phyloP scores from a whole-genome alignment of 2,888 invertebrate genomes.

The Leucoptera coffeella region DNA sequence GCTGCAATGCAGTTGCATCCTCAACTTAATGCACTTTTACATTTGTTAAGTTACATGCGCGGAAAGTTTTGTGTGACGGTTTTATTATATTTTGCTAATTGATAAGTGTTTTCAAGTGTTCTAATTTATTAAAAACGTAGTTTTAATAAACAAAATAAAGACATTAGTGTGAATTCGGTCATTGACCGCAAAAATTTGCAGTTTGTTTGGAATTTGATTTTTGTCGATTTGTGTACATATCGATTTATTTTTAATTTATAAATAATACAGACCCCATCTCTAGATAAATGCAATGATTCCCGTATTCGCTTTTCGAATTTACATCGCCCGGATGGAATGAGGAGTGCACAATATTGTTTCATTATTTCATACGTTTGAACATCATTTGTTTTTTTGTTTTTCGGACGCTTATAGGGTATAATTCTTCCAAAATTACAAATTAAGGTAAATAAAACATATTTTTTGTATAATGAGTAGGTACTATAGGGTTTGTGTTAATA shows the following conservation, averaged over 20 bases:
- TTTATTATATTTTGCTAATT: no score
- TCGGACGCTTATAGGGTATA: conserved; percentile 49
- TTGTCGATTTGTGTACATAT: conserved; percentile 9
- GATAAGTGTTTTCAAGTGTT: conserved; percentile 40
- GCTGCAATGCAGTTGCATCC: conserved; percentile 54
- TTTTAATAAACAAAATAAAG: conserved; percentile 29
- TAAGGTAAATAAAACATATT: conserved; percentile 32
- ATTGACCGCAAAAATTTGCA: conserved; percentile 50
- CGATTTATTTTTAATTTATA: conserved; percentile 20
- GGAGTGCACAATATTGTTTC: conserved; percentile 50
- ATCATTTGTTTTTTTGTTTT: conserved; percentile 55
- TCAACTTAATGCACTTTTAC: conserved; percentile 54
- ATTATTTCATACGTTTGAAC: conserved; percentile 51
- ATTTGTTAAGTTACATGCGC: conserved; percentile 42
- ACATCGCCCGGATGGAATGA: conserved; percentile 49
- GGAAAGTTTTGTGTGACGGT: conserved; percentile 42
- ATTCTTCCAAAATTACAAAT: conserved; percentile 50
- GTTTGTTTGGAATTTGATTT: conserved; percentile 30
- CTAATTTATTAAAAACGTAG: conserved; percentile 16
- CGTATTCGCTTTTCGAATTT: conserved; percentile 47
- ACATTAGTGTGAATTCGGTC: conserved; percentile 51
- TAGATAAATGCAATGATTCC: conserved; percentile 35
- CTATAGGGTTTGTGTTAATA: no score
- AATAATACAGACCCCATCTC: conserved; percentile 34
- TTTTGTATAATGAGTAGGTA: no score